Conservation (phyloP, 2,113 vertebrate genomes). For the Sus scrofa region DNA sequence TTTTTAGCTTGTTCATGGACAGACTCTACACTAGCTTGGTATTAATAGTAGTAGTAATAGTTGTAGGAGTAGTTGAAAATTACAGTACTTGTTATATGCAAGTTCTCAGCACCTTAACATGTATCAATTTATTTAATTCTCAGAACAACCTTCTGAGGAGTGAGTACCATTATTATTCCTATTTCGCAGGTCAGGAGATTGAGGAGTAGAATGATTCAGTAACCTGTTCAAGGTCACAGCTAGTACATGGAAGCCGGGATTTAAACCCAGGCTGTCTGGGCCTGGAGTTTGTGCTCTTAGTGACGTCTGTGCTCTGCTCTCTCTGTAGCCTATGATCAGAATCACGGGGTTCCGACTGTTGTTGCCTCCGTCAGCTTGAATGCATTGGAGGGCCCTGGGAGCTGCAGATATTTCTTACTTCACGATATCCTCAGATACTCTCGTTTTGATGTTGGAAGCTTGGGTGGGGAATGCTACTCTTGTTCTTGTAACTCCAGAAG, state of each 20-base stretch:
- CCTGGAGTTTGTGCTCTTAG: neutral
- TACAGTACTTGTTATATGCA: neutral
- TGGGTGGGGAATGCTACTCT: neutral
- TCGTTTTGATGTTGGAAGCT: neutral
- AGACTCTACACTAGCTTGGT: neutral
- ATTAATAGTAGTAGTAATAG: neutral
- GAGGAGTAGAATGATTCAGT: neutral
- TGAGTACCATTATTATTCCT: neutral
- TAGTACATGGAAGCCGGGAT: neutral
- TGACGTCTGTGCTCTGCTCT: neutral
- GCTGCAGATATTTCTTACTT: neutral
- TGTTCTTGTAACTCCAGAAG: neutral
- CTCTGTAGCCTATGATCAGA: neutral
- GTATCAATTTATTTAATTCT: slow-evolving; percentile 4
- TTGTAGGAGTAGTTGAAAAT: neutral
- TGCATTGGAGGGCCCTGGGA: neutral
- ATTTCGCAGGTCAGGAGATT: slow-evolving; percentile 11
- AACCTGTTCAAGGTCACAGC: slow-evolving; percentile 9
- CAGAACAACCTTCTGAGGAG: neutral
- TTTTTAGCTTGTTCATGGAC: neutral
- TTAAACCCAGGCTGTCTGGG: neutral
- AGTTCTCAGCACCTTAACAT: neutral
- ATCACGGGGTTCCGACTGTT: neutral
- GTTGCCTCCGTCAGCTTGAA: neutral
- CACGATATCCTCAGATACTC: neutral